Percentiles rank a stretch among this genome's conserved stretches.
Conservation (phyloP, 2,888 invertebrate genomes). For the Apodemia mormo region DNA sequence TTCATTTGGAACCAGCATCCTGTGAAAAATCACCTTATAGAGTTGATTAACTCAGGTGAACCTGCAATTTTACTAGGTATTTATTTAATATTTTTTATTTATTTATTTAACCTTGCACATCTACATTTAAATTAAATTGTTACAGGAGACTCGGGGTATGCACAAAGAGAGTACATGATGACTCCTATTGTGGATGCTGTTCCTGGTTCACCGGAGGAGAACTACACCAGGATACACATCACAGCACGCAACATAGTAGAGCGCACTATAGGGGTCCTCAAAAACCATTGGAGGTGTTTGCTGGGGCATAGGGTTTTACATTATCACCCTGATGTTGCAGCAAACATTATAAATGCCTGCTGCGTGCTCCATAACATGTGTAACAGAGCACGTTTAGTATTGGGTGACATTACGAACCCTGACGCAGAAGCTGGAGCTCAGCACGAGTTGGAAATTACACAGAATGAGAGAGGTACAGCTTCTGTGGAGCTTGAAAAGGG, state of each 20-base stretch:
- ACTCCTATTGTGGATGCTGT: constrained; percentile 8
- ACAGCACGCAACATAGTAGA: constrained; percentile 6
- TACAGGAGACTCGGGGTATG: constrained; percentile 13
- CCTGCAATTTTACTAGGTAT: too few species aligned
- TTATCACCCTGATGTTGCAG: constrained; percentile 9
- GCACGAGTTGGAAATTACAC: too few species aligned
- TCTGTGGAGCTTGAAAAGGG: too few species aligned
- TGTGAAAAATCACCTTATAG: background rate
- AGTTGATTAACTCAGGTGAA: too few species aligned
- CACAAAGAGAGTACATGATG: constrained; percentile 6
- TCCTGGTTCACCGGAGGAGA: background rate
- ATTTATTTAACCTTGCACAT: too few species aligned
- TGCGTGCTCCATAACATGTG: background rate
- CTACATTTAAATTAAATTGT: background rate
- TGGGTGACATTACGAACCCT: too few species aligned
- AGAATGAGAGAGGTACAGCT: too few species aligned
- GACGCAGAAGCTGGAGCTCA: too few species aligned
- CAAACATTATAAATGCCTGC: constrained; percentile 18
- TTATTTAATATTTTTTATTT: too few species aligned
- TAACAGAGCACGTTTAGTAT: background rate
- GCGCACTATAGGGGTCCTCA: background rate
- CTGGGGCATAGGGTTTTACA: constrained; percentile 14
- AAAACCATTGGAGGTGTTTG: constrained; percentile 13
- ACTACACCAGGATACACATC: constrained; percentile 14
- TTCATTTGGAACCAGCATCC: constrained; percentile 1